phyloP scores from a whole-genome alignment of 2,797 vertebrate genomes.

The Lacerta agilis region DNA sequence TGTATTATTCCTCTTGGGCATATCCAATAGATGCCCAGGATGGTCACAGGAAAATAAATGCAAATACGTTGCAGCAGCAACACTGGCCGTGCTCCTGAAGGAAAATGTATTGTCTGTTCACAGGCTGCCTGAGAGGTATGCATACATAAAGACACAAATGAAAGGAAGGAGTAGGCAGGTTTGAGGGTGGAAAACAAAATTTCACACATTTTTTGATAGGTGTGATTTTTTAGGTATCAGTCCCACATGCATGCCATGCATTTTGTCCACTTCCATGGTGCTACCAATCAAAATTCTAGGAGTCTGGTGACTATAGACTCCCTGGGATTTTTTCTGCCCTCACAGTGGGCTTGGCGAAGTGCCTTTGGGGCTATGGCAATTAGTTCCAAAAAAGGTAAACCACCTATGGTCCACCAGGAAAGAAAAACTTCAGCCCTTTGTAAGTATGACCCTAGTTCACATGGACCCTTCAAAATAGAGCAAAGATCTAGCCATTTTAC shows the following conservation, averaged over 20 bases:
- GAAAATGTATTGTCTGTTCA: neutral
- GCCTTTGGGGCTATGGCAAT: neutral
- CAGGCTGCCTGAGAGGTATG: neutral
- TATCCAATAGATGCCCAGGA: neutral
- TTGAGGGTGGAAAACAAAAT: neutral
- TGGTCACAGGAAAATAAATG: neutral
- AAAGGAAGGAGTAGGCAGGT: neutral
- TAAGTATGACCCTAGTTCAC: neutral
- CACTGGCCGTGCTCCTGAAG: neutral
- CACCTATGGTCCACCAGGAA: neutral
- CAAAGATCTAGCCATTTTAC: neutral
- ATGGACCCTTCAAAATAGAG: neutral
- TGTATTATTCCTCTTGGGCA: neutral
- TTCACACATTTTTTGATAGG: neutral
- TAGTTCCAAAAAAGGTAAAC: neutral
- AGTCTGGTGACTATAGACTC: neutral
- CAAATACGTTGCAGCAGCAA: neutral
- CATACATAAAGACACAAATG: neutral
- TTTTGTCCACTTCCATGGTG: neutral
- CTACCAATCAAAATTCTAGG: neutral
- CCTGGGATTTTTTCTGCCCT: neutral
- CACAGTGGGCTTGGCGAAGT: neutral
- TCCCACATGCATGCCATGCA: neutral
- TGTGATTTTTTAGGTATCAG: neutral
- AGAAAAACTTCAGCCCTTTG: neutral